These are phyloP conservation scores for Rambutsinella grinnellia DNA, from an alignment of 2,888 invertebrate species.

Conservation along the genomic window DNA sequence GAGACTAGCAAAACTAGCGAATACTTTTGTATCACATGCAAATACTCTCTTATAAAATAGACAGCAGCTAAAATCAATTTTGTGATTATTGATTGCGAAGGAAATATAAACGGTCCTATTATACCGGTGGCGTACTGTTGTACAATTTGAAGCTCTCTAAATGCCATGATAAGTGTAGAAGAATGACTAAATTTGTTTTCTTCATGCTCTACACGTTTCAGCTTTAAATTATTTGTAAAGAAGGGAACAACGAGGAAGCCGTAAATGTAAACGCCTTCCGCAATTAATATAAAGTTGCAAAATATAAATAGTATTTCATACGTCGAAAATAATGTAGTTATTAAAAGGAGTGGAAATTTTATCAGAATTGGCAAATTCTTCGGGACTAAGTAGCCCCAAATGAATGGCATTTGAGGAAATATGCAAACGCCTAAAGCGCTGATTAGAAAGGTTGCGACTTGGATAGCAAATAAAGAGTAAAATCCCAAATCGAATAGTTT, in stretches of 20 bases:
- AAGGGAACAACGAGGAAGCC: neutral
- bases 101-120: neutral
- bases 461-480: no score
- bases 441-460: neutral
- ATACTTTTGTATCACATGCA: neutral
- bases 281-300: neutral
- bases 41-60: neutral
- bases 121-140: neutral
- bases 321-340: no score
- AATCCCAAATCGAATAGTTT: no score
- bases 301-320: neutral
- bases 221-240: neutral
- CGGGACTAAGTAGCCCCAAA: neutral
- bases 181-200: no score
- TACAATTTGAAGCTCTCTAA: neutral
- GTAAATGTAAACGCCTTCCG: neutral
- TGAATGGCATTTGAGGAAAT: neutral
- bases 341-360: neutral
- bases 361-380: neutral
- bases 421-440: neutral
- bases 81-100: neutral
- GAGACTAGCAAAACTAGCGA: neutral
- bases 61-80: neutral
- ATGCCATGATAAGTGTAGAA: neutral
- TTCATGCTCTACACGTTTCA: neutral